These are phyloP conservation scores for Eumeta japonica DNA, from an alignment of 1,140 invertebrate genomes.

Conservation along the genomic window DNA sequence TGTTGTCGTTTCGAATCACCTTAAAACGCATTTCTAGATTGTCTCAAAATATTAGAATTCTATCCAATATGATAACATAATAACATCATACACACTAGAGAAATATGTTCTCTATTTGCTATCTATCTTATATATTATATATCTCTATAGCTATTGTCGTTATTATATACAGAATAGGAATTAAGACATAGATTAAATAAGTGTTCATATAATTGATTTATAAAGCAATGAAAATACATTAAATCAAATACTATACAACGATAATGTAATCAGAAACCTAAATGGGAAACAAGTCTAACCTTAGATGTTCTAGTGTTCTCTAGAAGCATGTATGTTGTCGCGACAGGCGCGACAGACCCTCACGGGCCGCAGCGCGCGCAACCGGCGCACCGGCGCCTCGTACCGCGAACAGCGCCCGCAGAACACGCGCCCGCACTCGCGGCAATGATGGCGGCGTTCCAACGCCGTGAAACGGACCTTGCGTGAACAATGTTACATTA, in stretches of 20 bases:
- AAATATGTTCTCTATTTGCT: too few relatives aligned
- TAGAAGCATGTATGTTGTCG: slow-evolving; percentile 22
- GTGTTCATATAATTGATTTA: too few relatives aligned
- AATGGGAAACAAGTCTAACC: slow-evolving; percentile 2
- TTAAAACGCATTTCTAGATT: too few relatives aligned
- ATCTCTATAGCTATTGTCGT: too few relatives aligned
- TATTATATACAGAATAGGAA: too few relatives aligned
- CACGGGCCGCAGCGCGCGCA: slow-evolving; percentile 87
- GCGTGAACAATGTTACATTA: neutral
- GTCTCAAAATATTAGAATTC: too few relatives aligned
- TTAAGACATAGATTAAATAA: too few relatives aligned
- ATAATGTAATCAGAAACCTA: slow-evolving; percentile 9
- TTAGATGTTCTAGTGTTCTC: neutral
- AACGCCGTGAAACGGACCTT: slow-evolving; percentile 86
- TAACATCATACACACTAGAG: too few relatives aligned
- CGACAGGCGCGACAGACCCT: slow-evolving; percentile 88
- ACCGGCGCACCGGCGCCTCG: slow-evolving; percentile 89
- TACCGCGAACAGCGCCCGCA: slow-evolving; percentile 94
- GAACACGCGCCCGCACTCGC: slow-evolving; percentile 95
- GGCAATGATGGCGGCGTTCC: slow-evolving; percentile 95
- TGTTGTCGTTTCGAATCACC: too few relatives aligned
- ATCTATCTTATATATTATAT: too few relatives aligned
- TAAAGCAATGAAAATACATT: slow-evolving; percentile 1
- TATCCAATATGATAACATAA: too few relatives aligned
- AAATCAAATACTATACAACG: neutral